These are phyloP conservation scores for Eueremaeus valkanovi DNA, from an alignment of 2,888 invertebrate genomes.

Conservation along the genomic window DNA sequence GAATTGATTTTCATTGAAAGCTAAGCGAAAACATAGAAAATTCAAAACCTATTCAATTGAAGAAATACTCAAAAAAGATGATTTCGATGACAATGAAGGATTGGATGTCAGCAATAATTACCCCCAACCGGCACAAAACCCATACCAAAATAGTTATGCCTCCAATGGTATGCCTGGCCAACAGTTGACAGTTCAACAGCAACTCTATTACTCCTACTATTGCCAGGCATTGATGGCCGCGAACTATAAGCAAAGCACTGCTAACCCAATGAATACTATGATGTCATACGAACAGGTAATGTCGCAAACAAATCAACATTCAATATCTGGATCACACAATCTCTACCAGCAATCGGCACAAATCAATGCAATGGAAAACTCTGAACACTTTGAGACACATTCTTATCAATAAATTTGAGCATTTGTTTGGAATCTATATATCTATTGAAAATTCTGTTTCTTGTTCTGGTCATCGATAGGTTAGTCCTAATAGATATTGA, in stretches of 20 bases:
- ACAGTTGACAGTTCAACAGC: slow-evolving; percentile 25
- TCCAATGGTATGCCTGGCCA: neutral
- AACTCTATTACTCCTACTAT: slow-evolving; percentile 41
- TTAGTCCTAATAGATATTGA: neutral
- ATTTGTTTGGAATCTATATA: too few species aligned
- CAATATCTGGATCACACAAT: neutral
- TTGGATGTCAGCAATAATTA: neutral
- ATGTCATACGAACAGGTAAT: neutral
- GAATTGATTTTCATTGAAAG: neutral
- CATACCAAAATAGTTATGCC: neutral
- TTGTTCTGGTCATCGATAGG: neutral
- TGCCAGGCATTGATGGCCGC: slow-evolving; percentile 56
- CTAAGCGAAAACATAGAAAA: slow-evolving; percentile 30
- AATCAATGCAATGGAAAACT: neutral
- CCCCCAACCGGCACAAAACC: neutral
- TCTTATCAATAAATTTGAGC: neutral
- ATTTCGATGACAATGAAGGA: slow-evolving; percentile 31
- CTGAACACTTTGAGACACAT: neutral
- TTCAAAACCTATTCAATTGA: slow-evolving; percentile 39
- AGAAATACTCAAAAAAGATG: slow-evolving; percentile 41
- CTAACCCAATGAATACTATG: neutral
- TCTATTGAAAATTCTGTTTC: too few species aligned
- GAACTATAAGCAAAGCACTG: neutral
- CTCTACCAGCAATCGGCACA: neutral
- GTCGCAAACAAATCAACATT: neutral